Base-by-base conservation (phyloP, 2,797 vertebrate species). In the Lagorchestes hirsutus region DNA sequence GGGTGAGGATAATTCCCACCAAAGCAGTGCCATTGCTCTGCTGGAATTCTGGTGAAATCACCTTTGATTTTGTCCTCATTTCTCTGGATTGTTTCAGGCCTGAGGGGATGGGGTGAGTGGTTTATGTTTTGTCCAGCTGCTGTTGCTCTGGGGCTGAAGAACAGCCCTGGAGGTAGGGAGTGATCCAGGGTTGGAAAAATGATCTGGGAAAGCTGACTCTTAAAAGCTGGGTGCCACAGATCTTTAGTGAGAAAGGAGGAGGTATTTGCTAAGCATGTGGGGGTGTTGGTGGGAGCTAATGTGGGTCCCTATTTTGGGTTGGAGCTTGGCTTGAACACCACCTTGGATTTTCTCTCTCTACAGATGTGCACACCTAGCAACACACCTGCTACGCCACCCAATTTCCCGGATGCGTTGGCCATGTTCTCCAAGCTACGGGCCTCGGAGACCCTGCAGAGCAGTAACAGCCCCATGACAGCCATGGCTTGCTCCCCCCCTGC, bases 351-450 rank as follows among this genome's bases (percentile, higher is more conserved):
- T 29, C 56, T 97, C 91, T 96, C 94, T 94, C 97, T 4, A 0
- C 98, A 99, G 99, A 99, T 99, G 99, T 99, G 99, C 82, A 99
- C 99, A n/a, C 99, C 99, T 93, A 99, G 99, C 97, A 99, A 99
- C 99, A 99, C 99, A 0, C 99, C 99, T 0, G 99, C 99, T 97
- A 99, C 99, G 0, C 99, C 99, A 0, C 99, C 99, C 82, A 99
- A 99, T 99, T 99, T 99, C 98, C 99, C 99, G 0, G 99, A 99
- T 0, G 99, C 99, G 6, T 99, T 99, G 98, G 99, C 99, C 98
- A 99, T 99, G 99, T 99, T 99, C 99, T 99, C 99, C 98, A 99
- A 99, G 98, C 99, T 99, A 58, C 98, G 99, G 0, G 98, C 99
- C 52, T 99, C 99, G 0, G 99, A 99, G 67, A 99, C 98, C 92